A percentile compares a stretch with the other conserved stretches of the same genome.
phyloP scores from a whole-genome alignment of 2,113 vertebrate genomes.

The Microtus montanus region DNA sequence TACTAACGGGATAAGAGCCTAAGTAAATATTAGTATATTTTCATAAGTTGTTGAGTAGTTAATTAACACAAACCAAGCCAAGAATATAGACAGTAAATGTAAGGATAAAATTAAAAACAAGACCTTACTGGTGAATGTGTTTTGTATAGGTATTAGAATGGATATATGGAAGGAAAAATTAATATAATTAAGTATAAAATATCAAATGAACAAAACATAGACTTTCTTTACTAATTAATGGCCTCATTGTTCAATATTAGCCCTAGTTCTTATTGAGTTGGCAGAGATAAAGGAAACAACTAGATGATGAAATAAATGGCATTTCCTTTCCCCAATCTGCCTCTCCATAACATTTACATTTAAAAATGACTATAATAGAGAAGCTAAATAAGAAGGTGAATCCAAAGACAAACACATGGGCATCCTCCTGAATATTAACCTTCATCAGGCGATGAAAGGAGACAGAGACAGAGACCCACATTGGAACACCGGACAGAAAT shows the following conservation, averaged over 20 bases:
- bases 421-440: too few species aligned
- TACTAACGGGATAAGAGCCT: not conserved
- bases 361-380: not conserved
- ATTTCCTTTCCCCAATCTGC: not conserved
- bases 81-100: not conserved
- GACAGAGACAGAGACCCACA: too few species aligned
- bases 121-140: not conserved
- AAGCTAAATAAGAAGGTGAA: too few species aligned
- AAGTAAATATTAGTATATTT: not conserved
- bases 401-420: too few species aligned
- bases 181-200: not conserved
- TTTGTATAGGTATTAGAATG: not conserved
- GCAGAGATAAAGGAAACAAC: not conserved
- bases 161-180: not conserved
- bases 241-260: not conserved
- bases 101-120: not conserved
- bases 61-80: constrained; percentile 1
- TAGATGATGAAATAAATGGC: not conserved
- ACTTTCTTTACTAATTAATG: not conserved
- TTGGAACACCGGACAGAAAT: too few species aligned
- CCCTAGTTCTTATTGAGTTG: not conserved
- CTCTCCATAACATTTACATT: not conserved
- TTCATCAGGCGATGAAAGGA: too few species aligned
- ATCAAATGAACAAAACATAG: not conserved
- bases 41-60: not conserved